Evolutionary conservation across 2,888 invertebrate species (phyloP), one percentile per base, ranked within the genome.

Genomic region (Chromoteleia sp.): DNA sequence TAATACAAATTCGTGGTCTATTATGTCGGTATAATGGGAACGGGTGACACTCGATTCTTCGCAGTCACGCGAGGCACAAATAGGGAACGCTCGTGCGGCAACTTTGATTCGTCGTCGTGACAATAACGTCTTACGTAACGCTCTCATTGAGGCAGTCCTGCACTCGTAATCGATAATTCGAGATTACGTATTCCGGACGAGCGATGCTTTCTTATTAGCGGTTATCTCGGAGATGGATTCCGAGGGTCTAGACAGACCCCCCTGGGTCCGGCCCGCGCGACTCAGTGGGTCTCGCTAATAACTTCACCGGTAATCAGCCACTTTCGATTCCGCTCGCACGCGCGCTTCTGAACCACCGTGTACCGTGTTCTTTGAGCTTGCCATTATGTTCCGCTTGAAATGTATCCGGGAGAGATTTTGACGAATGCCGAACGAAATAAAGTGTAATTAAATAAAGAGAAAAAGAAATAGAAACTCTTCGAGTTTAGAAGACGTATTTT

Each of bases 151-250:
- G 39, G 19, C 41, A 17, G 15, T 15, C n/a, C 41, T 63, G 12
- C 8, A 15, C 17, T 25, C 8, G 33, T 65, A 48, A 73, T 79
- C 73, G 73, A 73, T 73, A 59, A 73, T 73, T 45, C 7, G 17
- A 14, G n/a, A 79, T 79, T 67, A 59, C 21, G 73, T 79, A 79
- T 79, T 79, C 79, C 19, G 29, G 29, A 45, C 14, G 52, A 54
- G 67, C 43, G 17, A 41, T 65, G 59, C 50, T 50, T 68, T 63
- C 67, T 79, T 73, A 73, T 73, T 67, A 79, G 70, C 50, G 19
- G 36, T 77, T 77, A 71, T 77, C 70, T 63, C 8, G 21, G 6
- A 70, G 61, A 77, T 41, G 70, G 36, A 70, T 71, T 70, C 50
- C 14, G 12, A 30, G 25, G 21, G 48, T 59, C 52, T 76, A 59